These are phyloP conservation scores for Ectobius pallidus DNA, from an alignment of 2,888 invertebrate species.

Conservation along the genomic window DNA sequence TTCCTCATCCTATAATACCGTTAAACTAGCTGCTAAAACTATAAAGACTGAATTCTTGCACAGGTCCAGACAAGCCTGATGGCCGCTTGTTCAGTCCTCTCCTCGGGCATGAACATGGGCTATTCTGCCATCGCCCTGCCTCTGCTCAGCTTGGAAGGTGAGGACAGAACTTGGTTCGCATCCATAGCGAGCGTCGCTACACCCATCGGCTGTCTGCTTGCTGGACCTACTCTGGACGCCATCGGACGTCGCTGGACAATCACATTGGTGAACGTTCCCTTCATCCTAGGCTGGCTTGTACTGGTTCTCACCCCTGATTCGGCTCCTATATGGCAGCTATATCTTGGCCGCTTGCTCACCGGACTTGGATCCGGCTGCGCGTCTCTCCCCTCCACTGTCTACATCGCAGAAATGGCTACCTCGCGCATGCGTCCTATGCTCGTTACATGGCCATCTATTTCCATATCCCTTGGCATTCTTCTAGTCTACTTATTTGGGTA, in stretches of 20 bases:
- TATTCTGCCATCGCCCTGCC: conserved; percentile 68
- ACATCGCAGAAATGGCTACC: conserved; percentile 60
- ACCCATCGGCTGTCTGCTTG: conserved; percentile 60
- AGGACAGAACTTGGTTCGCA: conserved; percentile 36
- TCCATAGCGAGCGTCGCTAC: conserved; percentile 58
- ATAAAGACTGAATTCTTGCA: too few species aligned
- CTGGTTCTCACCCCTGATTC: conserved; percentile 49
- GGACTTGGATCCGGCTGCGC: conserved; percentile 56
- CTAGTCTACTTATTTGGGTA: conserved; percentile 36
- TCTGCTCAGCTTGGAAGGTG: conserved; percentile 56
- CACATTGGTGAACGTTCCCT: conserved; percentile 56
- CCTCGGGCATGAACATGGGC: conserved; percentile 66
- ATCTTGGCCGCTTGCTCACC: conserved; percentile 31
- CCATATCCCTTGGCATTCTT: conserved; percentile 35
- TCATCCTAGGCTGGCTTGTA: conserved; percentile 59
- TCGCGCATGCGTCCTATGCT: conserved; percentile 48
- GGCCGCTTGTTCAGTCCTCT: conserved; percentile 61
- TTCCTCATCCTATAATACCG: too few species aligned
- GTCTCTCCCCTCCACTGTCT: conserved; percentile 60
- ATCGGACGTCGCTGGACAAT: conserved; percentile 59
- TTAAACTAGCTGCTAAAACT: too few species aligned
- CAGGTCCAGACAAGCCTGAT: conserved; percentile 59
- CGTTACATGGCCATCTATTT: conserved; percentile 40
- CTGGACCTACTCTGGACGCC: conserved; percentile 59
- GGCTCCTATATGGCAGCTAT: conserved; percentile 26